Percentiles rank a stretch among this genome's conserved stretches.
Evolutionary conservation across 2,888 invertebrate species (phyloP).

Genomic region (Trachelus stipa): DNA sequence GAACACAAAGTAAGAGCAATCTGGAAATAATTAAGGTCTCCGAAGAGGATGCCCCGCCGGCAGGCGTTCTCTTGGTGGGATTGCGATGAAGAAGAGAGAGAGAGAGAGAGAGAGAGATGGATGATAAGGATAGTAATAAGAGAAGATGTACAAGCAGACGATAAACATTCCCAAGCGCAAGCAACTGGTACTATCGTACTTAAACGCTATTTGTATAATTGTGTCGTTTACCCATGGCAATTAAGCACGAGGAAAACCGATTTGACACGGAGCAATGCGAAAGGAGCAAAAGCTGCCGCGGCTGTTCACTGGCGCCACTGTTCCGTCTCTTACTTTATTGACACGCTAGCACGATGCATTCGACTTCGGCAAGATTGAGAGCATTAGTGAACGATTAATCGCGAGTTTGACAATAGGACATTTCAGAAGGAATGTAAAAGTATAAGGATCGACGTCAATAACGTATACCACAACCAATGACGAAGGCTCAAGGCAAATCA

Average conservation of each 20-base stretch:
- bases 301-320: no score
- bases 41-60: not conserved
- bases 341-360: not conserved
- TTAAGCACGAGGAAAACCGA: not conserved
- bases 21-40: no score
- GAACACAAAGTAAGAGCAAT: not conserved
- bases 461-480: not conserved
- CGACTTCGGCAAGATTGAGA: not conserved
- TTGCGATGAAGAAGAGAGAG: not conserved
- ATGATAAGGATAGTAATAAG: constrained; percentile 24
- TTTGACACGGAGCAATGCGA: not conserved
- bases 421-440: not conserved
- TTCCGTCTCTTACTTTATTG: not conserved
- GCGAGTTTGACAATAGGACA: not conserved
- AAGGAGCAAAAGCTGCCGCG: not conserved
- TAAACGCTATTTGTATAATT: constrained; percentile 56
- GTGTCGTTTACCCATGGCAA: constrained; percentile 50
- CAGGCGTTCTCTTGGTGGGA: not conserved
- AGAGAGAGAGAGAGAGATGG: constrained; percentile 15
- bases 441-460: not conserved
- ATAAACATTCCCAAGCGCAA: constrained; percentile 54
- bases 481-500: constrained; percentile 7
- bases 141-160: constrained; percentile 25
- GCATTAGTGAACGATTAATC: not conserved
- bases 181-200: constrained; percentile 35